phyloP scores from a whole-genome alignment of 92 coral and sea anemone species.

The Isaurus tuberculatus region DNA sequence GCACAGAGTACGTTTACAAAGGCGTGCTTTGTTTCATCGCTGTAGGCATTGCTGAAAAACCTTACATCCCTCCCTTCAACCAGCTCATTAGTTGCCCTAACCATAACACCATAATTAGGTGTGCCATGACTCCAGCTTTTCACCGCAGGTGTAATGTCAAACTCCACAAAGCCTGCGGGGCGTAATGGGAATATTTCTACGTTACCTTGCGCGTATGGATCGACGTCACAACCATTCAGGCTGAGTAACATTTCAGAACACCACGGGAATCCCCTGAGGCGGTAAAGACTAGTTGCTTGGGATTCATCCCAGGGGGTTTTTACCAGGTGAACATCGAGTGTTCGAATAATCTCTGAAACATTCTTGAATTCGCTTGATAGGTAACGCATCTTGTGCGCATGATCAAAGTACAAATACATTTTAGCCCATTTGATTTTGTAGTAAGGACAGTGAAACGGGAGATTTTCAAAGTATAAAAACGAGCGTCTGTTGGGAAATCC shows the following conservation, averaged over 20 bases:
- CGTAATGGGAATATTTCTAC: constrained; percentile 24
- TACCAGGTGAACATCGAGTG: constrained; percentile 54
- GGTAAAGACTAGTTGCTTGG: constrained; percentile 57
- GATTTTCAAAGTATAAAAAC: constrained; percentile 45
- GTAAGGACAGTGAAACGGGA: constrained; percentile 12
- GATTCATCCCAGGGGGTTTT: constrained; percentile 52
- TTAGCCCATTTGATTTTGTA: constrained; percentile 38
- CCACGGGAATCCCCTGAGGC: constrained; percentile 39
- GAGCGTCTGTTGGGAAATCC: constrained; percentile 58
- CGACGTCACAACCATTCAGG: constrained; percentile 61
- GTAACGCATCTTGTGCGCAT: constrained; percentile 58
- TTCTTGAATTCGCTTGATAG: constrained; percentile 32
- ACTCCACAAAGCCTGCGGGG: constrained; percentile 43
- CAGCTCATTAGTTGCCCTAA: constrained; percentile 39
- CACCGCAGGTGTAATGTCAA: constrained; percentile 28
- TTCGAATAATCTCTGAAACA: constrained; percentile 45
- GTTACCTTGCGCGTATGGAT: constrained; percentile 10
- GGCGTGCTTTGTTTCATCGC: constrained; percentile 25
- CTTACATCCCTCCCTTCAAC: constrained; percentile 21
- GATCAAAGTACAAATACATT: constrained; percentile 52
- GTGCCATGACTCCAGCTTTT: constrained; percentile 40
- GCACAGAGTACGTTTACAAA: constrained; percentile 38
- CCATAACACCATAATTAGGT: constrained; percentile 34
- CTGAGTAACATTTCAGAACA: constrained; percentile 38
- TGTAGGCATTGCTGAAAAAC: constrained; percentile 42